Evolutionary conservation across 2,888 invertebrate genomes (phyloP), one percentile per base, ranked within the genome.

Genomic region (Phytoseiulus persimilis): DNA sequence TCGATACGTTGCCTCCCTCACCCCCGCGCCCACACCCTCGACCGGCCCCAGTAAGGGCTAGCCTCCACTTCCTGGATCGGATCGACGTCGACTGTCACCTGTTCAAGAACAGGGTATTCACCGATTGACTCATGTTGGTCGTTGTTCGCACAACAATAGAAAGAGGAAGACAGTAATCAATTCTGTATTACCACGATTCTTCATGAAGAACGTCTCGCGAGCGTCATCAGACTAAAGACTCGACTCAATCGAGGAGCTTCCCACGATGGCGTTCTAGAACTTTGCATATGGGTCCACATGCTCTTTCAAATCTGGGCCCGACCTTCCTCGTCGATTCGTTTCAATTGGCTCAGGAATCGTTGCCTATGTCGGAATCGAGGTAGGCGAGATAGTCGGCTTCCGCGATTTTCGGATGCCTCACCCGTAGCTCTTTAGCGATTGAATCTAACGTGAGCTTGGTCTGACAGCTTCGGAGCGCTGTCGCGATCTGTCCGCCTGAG

Each of bases 151-250:
- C 18, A 6, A 65, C 65, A 65, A 65, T 65, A 65, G 65, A 23
- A 65, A 65, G 65, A 65, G 65, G 65, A 65, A 65, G 65, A 65
- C 65, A 65, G 65, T 65, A 65, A 65, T 65, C 65, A 65, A 65
- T 65, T 65, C 65, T 65, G 65, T 65, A 28, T 65, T 65, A 65
- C 65, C 5, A 65, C 65, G 18, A 65, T 65, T 28, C 65, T 6
- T 28, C 65, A 28, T 18, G 65, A 18, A 65, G 65, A 65, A 65
- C 65, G 28, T 65, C 65, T 65, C 65, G 18, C 65, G 65, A 23
- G 65, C 18, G 65, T 28, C 2, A 1, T 14, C 65, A 2, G 9
- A 14, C 65, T 39, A 39, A 39, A 9, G 39, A 6, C 39, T 3
- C 39, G 3, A 3, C 9, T 39, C 39, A 9, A 39, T 39, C 39